These are phyloP conservation scores for Sphecodes monilicornis DNA, from an alignment of 2,888 invertebrate species.

Conservation along the genomic window DNA sequence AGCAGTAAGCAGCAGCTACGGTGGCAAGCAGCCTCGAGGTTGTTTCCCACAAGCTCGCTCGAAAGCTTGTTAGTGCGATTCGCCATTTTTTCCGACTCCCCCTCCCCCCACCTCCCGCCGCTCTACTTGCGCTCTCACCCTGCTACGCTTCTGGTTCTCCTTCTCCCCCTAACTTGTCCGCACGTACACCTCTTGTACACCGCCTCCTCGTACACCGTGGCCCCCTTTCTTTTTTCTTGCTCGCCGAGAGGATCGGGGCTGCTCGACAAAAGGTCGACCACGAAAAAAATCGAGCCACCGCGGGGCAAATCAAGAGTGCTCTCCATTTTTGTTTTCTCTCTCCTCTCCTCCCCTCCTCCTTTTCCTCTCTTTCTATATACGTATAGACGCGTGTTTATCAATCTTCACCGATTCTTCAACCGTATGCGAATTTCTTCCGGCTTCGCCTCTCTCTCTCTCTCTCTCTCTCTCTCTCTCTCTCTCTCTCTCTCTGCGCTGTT, in stretches of 20 bases:
- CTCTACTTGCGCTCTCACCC: slow-evolving; percentile 12
- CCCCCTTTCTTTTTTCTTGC: slow-evolving; percentile 53
- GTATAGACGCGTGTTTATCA: neutral
- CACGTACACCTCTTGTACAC: slow-evolving; percentile 53
- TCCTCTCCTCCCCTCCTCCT: neutral
- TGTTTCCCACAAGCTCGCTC: slow-evolving; percentile 69
- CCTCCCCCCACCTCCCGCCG: slow-evolving; percentile 2
- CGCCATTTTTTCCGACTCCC: slow-evolving; percentile 73
- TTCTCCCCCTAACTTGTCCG: slow-evolving; percentile 32
- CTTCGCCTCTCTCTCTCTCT: neutral
- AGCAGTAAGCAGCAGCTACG: neutral
- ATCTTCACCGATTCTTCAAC: slow-evolving; percentile 9
- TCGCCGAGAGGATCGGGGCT: slow-evolving; percentile 43
- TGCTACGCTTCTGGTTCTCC: slow-evolving; percentile 19
- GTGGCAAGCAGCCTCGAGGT: slow-evolving; percentile 45
- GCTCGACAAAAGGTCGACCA: slow-evolving; percentile 66
- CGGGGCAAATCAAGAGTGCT: slow-evolving; percentile 61
- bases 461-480: neutral
- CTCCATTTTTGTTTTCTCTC: slow-evolving; percentile 32
- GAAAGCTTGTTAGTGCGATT: slow-evolving; percentile 82
- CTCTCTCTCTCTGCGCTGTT: neutral
- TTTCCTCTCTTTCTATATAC: neutral
- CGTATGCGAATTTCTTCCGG: slow-evolving; percentile 1
- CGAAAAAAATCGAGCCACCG: slow-evolving; percentile 61
- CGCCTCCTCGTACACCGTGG: slow-evolving; percentile 49